Conservation (phyloP, 2,888 invertebrate genomes). For the Ornithoptera alexandrae region DNA sequence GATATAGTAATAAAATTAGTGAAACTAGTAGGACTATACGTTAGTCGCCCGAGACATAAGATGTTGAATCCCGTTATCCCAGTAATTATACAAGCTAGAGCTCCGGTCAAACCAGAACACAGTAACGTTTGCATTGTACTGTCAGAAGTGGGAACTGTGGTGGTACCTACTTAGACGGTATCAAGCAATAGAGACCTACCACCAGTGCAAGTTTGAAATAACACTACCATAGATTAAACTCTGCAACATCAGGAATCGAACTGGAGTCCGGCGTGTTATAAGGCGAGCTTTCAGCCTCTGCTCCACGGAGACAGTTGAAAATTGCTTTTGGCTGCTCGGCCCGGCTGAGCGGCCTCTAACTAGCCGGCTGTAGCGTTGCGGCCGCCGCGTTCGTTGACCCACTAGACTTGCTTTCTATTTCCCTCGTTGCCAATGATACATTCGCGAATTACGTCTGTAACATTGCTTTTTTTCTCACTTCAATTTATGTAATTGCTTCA, state of each 20-base stretch:
- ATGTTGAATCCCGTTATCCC: too few species aligned
- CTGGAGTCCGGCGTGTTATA: neutral
- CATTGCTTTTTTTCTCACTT: neutral
- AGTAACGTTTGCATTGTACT: too few species aligned
- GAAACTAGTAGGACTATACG: too few species aligned
- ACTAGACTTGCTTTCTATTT: constrained; percentile 32
- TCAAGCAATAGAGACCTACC: too few species aligned
- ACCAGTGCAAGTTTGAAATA: too few species aligned
- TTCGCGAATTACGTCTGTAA: constrained; percentile 2
- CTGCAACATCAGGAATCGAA: neutral
- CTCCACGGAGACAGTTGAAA: neutral
- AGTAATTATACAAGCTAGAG: too few species aligned
- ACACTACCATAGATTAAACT: too few species aligned
- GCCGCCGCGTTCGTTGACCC: constrained; percentile 25
- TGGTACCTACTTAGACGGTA: too few species aligned
- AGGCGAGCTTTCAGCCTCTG: neutral
- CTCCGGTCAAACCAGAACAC: too few species aligned
- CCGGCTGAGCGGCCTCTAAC: constrained; percentile 9
- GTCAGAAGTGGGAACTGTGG: too few species aligned
- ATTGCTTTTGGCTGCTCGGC: constrained; percentile 10
- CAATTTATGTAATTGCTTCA: constrained; percentile 8
- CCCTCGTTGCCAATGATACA: constrained; percentile 11
- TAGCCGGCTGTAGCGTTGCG: constrained; percentile 9
- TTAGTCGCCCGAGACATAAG: too few species aligned
- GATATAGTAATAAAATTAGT: too few species aligned